A percentile compares a stretch with the other conserved stretches of the same genome.
These are phyloP conservation scores for Callocephalon fimbriatum DNA, from an alignment of 2,113 vertebrate species.

Conservation along the genomic window DNA sequence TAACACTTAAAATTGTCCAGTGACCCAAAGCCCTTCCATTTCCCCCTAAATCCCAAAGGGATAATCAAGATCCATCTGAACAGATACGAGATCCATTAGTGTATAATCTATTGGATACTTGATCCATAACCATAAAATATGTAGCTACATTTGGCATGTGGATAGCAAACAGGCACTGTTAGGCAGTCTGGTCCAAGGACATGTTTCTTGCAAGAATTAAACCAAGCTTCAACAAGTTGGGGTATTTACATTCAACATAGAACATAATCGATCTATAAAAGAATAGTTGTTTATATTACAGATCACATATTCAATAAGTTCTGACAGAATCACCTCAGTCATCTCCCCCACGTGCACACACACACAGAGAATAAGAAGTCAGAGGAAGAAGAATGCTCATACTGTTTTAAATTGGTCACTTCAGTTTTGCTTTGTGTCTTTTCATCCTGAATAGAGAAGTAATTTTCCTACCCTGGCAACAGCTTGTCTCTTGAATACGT, in stretches of 20 bases:
- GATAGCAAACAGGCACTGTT: background rate
- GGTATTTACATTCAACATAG: too few species aligned
- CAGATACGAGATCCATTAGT: background rate
- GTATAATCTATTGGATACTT: background rate
- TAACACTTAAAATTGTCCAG: background rate
- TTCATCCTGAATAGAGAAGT: background rate
- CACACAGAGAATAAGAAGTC: background rate
- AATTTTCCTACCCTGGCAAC: slow-evolving; percentile 22
- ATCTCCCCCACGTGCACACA: background rate
- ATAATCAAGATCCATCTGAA: background rate
- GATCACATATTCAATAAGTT: background rate
- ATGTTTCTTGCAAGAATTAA: background rate
- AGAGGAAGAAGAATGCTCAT: background rate
- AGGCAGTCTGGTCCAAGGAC: background rate
- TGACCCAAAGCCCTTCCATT: background rate
- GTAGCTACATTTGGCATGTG: background rate
- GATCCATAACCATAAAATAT: background rate
- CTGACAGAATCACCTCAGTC: background rate
- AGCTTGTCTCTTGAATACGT: background rate
- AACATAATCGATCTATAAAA: background rate
- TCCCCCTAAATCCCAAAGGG: background rate
- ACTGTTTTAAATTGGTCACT: background rate
- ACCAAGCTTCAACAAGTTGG: background rate
- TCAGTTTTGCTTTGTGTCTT: background rate
- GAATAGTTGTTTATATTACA: background rate